Evolutionary conservation across 2,113 vertebrate species (phyloP), one percentile per base, ranked within the genome.

Genomic region (Orycteropus afer): DNA sequence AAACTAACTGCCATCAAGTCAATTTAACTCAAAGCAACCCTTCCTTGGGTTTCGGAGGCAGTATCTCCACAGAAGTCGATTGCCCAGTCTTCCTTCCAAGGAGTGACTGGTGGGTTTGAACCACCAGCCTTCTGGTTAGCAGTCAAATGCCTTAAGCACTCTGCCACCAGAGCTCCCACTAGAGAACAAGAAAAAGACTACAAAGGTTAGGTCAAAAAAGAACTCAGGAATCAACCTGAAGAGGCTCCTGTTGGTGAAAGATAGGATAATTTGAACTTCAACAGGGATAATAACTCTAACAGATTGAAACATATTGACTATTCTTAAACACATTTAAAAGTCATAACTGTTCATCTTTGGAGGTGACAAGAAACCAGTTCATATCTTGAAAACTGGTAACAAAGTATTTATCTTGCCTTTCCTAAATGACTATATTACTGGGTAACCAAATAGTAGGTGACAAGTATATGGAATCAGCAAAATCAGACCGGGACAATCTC

Each of bases 321-420:
- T 67, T 81, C 63, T 90, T 93, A 83, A 95, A 86, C 22, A 55
- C 74, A 80, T 29, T 61, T 61, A 67, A 67, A 86, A 93, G 71
- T 20, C 3, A 18, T 34, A 74, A 69, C 25, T 63, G 45, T 34
- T 63, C 27, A 47, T 85, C 84, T 85, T 61, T 74, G 71, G n/a
- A 96, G 20, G 25, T 29, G 9, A 80, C 2, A 84, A 8, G 7
- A 20, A 91, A 91, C 32, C 40, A 59, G 87, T 59, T 51, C 55
- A 40, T 83, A 87, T 40, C 22, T 65, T 47, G 27, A 47, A 76
- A 76, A 47, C 25, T 29, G 22, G 69, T 51, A n/a, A 84, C 55
- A 87, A 87, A 86, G 40, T 7, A 53, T 42, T 69, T 53, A 61
- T 18, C 77, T 27, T 74, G 8, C 55, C 63, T 74, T 88, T 73